Percentiles rank a stretch among this genome's conserved stretches.
phyloP scores from a whole-genome alignment of 2,888 invertebrate genomes.

The Cancer borealis region DNA sequence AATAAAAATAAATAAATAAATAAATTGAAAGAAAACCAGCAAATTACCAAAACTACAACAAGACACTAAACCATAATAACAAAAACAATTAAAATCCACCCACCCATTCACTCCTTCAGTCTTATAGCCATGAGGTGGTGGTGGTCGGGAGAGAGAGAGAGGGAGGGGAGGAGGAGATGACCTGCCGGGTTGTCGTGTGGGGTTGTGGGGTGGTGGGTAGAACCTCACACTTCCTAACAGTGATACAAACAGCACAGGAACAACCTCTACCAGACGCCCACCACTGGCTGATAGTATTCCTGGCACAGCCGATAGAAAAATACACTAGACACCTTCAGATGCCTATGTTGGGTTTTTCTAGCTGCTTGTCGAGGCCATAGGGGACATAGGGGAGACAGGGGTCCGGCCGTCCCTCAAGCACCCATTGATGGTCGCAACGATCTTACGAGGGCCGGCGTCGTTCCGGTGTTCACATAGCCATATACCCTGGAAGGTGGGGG shows the following conservation, averaged over 20 bases:
- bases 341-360: slow-evolving; percentile 71
- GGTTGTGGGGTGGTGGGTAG: slow-evolving; percentile 39
- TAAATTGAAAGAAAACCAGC: neutral
- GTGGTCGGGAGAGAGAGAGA: neutral
- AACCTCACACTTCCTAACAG: slow-evolving; percentile 32
- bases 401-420: slow-evolving; percentile 86
- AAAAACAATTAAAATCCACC: neutral
- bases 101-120: neutral
- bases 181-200: slow-evolving; percentile 5
- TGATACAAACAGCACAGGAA: slow-evolving; percentile 48
- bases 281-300: slow-evolving; percentile 57
- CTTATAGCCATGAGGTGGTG: neutral
- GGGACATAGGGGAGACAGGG: slow-evolving; percentile 85
- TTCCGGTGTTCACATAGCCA: slow-evolving; percentile 99
- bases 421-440: slow-evolving; percentile 93
- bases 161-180: too few species aligned
- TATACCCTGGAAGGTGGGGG: slow-evolving; percentile 85
- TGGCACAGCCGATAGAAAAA: slow-evolving; percentile 57
- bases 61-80: neutral
- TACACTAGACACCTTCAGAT: slow-evolving; percentile 64
- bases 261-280: slow-evolving; percentile 45
- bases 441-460: slow-evolving; percentile 94
- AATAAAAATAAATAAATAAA: neutral
- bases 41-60: neutral
- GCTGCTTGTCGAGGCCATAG: slow-evolving; percentile 93